A percentile compares a stretch with the other conserved stretches of the same genome.
These are phyloP conservation scores for Tridacna gigas DNA, from an alignment of 2,888 invertebrate species.

Conservation along the genomic window DNA sequence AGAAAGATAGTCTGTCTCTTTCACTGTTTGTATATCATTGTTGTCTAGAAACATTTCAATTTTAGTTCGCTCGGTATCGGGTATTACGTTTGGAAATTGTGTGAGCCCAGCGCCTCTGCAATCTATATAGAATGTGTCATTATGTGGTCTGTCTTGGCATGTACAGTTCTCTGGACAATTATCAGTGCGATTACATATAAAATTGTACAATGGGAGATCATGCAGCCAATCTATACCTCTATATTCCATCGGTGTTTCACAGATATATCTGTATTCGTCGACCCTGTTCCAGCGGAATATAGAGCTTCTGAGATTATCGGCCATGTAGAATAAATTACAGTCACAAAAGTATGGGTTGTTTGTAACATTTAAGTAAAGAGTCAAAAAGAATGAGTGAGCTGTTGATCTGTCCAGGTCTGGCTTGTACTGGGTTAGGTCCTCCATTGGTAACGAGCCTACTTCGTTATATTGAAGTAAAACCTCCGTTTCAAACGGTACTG, in stretches of 20 bases:
- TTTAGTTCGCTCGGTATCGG: conserved; percentile 29
- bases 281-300: conserved; percentile 57
- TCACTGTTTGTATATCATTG: conserved; percentile 48
- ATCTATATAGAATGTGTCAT: conserved; percentile 56
- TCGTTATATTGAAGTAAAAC: conserved; percentile 57
- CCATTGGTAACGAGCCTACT: conserved; percentile 17
- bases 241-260: conserved; percentile 43
- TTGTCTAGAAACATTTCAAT: conserved; percentile 60
- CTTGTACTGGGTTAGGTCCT: conserved; percentile 32
- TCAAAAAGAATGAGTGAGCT: conserved; percentile 15
- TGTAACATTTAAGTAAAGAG: conserved; percentile 51
- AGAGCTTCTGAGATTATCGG: conserved; percentile 41
- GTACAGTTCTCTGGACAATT: conserved; percentile 58
- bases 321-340: conserved; percentile 51
- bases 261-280: conserved; percentile 57
- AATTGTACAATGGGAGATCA: conserved; percentile 47
- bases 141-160: conserved; percentile 65
- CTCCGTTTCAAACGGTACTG: conserved; percentile 52
- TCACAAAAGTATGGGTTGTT: conserved; percentile 65
- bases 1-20: conserved; percentile 36
- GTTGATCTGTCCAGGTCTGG: not conserved
- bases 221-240: conserved; percentile 61
- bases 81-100: conserved; percentile 53
- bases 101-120: conserved; percentile 50
- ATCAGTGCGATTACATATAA: conserved; percentile 56